These are phyloP conservation scores for Bubo bubo DNA, from an alignment of 2,113 vertebrate species.

Conservation along the genomic window DNA sequence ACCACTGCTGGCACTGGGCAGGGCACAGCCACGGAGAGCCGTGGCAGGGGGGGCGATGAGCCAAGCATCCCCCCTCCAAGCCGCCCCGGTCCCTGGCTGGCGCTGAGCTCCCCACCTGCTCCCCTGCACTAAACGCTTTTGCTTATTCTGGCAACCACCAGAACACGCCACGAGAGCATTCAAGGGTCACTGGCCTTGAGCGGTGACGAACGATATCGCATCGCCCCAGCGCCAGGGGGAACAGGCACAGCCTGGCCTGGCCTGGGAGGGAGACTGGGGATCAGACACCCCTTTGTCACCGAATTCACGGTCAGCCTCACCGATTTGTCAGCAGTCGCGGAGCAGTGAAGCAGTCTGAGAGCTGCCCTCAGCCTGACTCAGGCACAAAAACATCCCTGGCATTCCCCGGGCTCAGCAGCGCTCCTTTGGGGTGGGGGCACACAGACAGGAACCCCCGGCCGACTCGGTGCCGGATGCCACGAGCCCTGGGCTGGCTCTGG, in stretches of 20 bases:
- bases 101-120: fast-evolving
- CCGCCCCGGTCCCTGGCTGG: fast-evolving
- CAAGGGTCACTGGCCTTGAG: neutral
- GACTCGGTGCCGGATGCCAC: fast-evolving
- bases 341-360: neutral
- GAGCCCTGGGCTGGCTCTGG: neutral
- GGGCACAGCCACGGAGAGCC: neutral
- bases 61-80: fast-evolving
- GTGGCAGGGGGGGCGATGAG: fast-evolving
- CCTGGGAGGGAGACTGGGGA: fast-evolving
- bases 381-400: neutral
- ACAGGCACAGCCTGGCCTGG: neutral
- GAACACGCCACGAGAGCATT: neutral
- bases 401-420: neutral
- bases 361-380: neutral
- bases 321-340: fast-evolving
- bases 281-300: neutral
- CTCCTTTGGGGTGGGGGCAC: neutral
- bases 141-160: neutral
- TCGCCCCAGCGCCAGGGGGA: fast-evolving
- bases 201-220: fast-evolving
- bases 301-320: fast-evolving
- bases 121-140: neutral
- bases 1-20: neutral
- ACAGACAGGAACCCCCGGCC: neutral